Conservation (phyloP, 2,113 vertebrate species). For the Formicarius rufipectus region DNA sequence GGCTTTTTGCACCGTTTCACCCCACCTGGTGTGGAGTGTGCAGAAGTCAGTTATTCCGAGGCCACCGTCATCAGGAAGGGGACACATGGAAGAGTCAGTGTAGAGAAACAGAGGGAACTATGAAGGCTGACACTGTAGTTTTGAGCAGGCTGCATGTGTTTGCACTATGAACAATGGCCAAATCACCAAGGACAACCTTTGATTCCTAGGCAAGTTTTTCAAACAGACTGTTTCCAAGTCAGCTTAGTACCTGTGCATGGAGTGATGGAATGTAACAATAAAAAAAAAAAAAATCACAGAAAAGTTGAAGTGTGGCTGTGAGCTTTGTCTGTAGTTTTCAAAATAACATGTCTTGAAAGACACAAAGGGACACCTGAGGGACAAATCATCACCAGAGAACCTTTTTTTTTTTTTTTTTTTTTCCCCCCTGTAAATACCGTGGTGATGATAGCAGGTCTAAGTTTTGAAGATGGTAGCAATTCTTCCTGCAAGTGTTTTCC, state of each 20-base stretch:
- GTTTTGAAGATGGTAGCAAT: no score
- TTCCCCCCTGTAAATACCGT: background rate
- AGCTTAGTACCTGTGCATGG: background rate
- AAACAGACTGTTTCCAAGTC: background rate
- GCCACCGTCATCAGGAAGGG: no score
- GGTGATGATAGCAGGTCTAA: background rate
- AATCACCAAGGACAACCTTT: background rate
- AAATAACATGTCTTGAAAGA: background rate
- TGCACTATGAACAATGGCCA: background rate
- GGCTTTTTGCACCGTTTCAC: no score
- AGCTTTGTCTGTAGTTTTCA: background rate
- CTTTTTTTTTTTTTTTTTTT: no score
- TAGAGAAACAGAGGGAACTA: background rate
- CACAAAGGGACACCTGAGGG: background rate
- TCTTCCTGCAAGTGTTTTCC: no score
- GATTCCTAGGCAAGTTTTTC: background rate
- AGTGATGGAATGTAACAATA: no score
- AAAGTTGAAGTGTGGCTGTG: background rate
- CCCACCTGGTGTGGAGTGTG: no score
- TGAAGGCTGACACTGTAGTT: background rate
- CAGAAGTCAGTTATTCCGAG: no score
- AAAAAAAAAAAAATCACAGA: background rate
- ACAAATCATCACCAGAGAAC: no score
- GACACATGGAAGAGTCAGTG: background rate
- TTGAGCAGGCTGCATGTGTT: background rate